Evolutionary conservation across 2,797 vertebrate genomes (phyloP).

Genomic region (Catamblyrhynchus diadema): DNA sequence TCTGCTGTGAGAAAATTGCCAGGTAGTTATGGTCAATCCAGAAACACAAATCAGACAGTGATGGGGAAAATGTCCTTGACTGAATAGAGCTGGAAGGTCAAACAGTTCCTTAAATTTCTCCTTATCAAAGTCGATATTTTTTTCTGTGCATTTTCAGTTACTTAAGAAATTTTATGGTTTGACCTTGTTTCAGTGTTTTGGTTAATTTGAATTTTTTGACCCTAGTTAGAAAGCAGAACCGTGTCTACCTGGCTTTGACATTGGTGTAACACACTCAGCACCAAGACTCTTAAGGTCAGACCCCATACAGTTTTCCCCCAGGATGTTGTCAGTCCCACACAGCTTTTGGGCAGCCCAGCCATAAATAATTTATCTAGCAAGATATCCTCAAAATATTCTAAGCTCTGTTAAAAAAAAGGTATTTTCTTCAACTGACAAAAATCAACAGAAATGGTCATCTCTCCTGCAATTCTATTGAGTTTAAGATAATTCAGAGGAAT

Average conservation of each 20-base stretch:
- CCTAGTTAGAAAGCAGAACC: background rate
- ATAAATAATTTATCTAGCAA: background rate
- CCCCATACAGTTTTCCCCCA: background rate
- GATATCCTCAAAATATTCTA: background rate
- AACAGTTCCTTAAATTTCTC: background rate
- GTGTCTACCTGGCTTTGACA: background rate
- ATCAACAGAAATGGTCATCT: background rate
- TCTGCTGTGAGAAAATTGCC: background rate
- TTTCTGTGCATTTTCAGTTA: background rate
- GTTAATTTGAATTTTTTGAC: background rate
- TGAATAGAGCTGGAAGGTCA: background rate
- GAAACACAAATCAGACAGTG: background rate
- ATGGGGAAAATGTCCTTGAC: background rate
- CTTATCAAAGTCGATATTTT: background rate
- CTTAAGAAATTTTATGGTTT: background rate
- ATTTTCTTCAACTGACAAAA: background rate
- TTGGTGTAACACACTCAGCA: background rate
- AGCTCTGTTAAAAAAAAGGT: background rate
- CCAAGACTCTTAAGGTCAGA: background rate
- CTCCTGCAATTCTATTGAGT: background rate
- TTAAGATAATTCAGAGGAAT: background rate
- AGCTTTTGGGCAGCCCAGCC: background rate
- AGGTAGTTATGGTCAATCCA: background rate
- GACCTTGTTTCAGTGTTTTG: background rate
- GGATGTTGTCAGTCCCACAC: background rate